Evolutionary conservation across 2,888 invertebrate genomes (phyloP).

Genomic region (Tribolium freemani): DNA sequence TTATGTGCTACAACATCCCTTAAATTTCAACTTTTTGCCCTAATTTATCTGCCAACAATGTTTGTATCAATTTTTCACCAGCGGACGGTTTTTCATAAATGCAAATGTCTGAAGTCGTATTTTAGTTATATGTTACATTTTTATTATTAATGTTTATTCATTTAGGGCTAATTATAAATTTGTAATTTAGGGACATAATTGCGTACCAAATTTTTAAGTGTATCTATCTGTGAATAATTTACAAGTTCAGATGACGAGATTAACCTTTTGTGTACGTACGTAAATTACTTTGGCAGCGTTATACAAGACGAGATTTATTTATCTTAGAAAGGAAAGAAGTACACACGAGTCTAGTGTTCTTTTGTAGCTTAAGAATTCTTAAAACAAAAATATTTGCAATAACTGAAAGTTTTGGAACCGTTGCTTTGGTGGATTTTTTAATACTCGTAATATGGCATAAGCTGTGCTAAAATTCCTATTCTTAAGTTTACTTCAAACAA

Average conservation of each 20-base stretch:
- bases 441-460: too few relatives aligned
- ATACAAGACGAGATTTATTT: background rate
- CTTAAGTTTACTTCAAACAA: too few relatives aligned
- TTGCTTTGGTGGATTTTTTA: too few relatives aligned
- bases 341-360: too few relatives aligned
- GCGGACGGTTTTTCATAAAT: background rate
- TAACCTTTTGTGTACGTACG: background rate
- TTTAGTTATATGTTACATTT: too few relatives aligned
- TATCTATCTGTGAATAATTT: background rate
- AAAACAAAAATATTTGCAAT: too few relatives aligned
- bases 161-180: background rate
- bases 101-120: background rate
- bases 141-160: background rate
- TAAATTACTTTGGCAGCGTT: background rate
- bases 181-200: background rate
- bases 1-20: background rate
- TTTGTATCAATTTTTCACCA: slow-evolving; percentile 1
- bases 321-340: background rate
- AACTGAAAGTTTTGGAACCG: too few relatives aligned
- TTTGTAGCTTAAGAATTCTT: too few relatives aligned
- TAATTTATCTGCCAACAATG: background rate
- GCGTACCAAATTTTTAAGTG: background rate
- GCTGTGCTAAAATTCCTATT: too few relatives aligned
- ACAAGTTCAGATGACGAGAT: background rate
- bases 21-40: background rate